Evolutionary conservation across 2,113 vertebrate genomes (phyloP).

Genomic region (Sus scrofa): T2T-Sscrofa CM000814.6:134040501-134041000

Average conservation of each 20-base stretch:
- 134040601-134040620: too few relatives aligned
- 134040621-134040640: too few relatives aligned
- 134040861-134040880: not conserved
- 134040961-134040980: not conserved
- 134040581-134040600: too few relatives aligned
- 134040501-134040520: too few relatives aligned
- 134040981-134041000: not conserved
- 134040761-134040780: not conserved
- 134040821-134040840: not conserved
- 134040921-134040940: not conserved
- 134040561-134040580: too few relatives aligned
- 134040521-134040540: too few relatives aligned
- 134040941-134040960: not conserved
- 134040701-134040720: not conserved
- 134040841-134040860: not conserved
- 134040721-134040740: not conserved
- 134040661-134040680: not conserved
- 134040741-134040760: not conserved
- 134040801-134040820: not conserved
- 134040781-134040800: not conserved
- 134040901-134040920: not conserved
- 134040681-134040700: accelerated
- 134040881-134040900: not conserved
- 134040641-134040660: not conserved
- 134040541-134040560: too few relatives aligned